A percentile compares a stretch with the other conserved stretches of the same genome.
phyloP scores from a whole-genome alignment of 2,797 vertebrate species.

The Ciconia nigra region DNA sequence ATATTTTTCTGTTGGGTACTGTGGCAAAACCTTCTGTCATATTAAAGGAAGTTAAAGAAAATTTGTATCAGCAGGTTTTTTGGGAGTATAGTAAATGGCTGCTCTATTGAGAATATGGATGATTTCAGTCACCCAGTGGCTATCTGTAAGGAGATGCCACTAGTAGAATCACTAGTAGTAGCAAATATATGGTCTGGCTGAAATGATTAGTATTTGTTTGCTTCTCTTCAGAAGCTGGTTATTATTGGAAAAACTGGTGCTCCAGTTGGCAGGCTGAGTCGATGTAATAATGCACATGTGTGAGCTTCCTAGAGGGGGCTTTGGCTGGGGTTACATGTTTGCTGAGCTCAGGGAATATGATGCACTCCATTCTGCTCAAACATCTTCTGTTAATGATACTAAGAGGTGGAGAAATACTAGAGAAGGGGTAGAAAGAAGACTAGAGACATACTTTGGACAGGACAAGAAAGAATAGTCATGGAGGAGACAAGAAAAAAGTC shows the following conservation, averaged over 20 bases:
- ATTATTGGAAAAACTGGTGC: background rate
- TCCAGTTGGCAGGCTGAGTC: background rate
- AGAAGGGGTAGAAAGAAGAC: background rate
- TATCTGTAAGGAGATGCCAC: background rate
- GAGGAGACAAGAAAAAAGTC: background rate
- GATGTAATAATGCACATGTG: background rate
- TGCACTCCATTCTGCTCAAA: background rate
- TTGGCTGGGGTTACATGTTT: background rate
- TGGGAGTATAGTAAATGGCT: background rate
- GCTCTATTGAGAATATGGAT: background rate
- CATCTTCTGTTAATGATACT: background rate
- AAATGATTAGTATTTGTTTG: background rate
- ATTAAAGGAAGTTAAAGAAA: background rate
- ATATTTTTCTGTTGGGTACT: background rate
- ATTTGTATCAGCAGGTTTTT: background rate
- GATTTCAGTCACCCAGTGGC: background rate
- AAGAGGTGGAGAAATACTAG: background rate
- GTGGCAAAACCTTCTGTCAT: background rate
- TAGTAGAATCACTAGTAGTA: background rate
- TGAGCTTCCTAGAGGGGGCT: background rate
- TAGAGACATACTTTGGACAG: background rate
- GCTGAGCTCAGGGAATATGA: background rate
- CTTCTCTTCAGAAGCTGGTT: background rate
- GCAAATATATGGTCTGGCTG: background rate
- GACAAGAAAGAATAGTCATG: background rate